phyloP scores from a whole-genome alignment of 2,797 vertebrate species.

The Sebastes baramenuke region DNA sequence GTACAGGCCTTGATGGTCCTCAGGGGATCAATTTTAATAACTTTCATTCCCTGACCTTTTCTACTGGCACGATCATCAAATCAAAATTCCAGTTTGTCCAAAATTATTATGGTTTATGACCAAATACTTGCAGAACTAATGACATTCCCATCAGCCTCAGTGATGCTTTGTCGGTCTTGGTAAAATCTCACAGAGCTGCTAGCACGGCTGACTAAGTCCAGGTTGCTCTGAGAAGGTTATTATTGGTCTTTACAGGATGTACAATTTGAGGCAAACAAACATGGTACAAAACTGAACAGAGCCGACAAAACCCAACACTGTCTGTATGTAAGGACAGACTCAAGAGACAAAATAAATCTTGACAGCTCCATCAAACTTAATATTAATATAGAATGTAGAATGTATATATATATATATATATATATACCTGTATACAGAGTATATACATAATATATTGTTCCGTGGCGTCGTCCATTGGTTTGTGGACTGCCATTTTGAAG shows the following conservation, averaged over 20 bases:
- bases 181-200: neutral
- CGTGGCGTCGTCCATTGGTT: no score
- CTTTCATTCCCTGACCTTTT: no score
- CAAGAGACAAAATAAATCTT: conserved; percentile 2
- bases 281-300: neutral
- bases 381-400: no score
- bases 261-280: neutral
- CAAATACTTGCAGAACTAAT: neutral
- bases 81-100: neutral
- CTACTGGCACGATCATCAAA: neutral
- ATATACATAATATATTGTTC: no score
- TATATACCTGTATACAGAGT: no score
- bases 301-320: neutral
- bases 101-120: neutral
- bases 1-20: neutral
- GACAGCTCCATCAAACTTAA: conserved; percentile 1
- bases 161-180: neutral
- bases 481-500: no score
- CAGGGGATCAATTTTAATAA: no score
- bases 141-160: neutral
- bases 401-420: no score
- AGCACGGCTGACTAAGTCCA: neutral
- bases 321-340: neutral
- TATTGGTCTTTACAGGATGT: neutral
- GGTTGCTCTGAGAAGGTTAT: neutral